Evolutionary conservation across 2,888 invertebrate genomes (phyloP).

Genomic region (Chloromyia formosa): DNA sequence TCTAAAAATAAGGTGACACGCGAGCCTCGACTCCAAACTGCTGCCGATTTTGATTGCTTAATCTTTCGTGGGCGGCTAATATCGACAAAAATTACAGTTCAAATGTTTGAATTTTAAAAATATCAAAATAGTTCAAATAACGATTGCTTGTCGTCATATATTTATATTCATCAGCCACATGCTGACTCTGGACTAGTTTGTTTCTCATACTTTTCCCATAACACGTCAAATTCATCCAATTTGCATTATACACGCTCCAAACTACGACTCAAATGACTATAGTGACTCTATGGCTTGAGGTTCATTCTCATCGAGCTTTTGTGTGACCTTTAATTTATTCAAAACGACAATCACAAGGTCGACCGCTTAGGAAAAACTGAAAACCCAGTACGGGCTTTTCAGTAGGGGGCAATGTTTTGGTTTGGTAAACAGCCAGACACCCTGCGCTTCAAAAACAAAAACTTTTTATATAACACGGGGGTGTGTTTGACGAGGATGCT

Average conservation of each 20-base stretch:
- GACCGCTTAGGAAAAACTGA: conserved; percentile 3
- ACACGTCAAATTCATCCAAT: too few species aligned
- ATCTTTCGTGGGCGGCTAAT: conserved; percentile 14
- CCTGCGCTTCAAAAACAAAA: background rate
- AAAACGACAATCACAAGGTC: conserved; percentile 33
- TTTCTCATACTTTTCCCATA: too few species aligned
- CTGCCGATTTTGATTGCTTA: conserved; percentile 20
- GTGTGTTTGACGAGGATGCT: conserved; percentile 11
- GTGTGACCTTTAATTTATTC: conserved; percentile 39
- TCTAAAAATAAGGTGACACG: background rate
- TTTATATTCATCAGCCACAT: too few species aligned
- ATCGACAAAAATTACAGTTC: background rate
- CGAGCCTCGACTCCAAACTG: background rate
- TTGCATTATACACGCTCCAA: too few species aligned
- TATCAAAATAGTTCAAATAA: too few species aligned
- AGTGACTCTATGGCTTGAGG: too few species aligned
- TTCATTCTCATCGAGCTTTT: too few species aligned
- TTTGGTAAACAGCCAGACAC: background rate
- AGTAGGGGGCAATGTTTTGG: conserved; percentile 7
- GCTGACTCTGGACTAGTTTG: too few species aligned
- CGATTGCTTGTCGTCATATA: too few species aligned
- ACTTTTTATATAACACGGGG: conserved; percentile 8
- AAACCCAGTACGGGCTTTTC: too few species aligned
- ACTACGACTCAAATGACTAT: too few species aligned
- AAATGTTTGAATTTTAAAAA: too few species aligned